Percentiles rank a stretch among this genome's conserved stretches.
These are phyloP conservation scores for Cataglyphis albicans DNA, from an alignment of 2,888 invertebrate genomes.

Conservation along the genomic window DNA sequence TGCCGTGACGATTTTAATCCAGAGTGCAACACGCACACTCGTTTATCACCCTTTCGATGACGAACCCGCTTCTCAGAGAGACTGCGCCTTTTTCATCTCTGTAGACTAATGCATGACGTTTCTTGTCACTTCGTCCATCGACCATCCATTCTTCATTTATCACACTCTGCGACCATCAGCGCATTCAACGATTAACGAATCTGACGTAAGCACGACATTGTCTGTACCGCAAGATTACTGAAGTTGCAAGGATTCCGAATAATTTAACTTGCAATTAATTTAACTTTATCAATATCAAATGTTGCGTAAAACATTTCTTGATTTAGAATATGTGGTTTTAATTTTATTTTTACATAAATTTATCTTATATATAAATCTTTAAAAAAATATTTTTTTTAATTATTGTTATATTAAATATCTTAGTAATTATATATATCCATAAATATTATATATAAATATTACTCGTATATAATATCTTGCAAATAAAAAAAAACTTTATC, in stretches of 20 bases:
- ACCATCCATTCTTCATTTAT: slow-evolving; percentile 49
- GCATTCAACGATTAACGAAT: slow-evolving; percentile 50
- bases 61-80: slow-evolving; percentile 15
- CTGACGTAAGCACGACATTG: slow-evolving; percentile 49
- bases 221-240: slow-evolving; percentile 4
- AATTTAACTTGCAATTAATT: not conserved
- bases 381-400: not conserved
- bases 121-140: slow-evolving; percentile 9
- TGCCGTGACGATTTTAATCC: slow-evolving; percentile 76
- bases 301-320: not conserved
- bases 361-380: not conserved
- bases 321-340: not conserved
- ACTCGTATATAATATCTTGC: not conserved
- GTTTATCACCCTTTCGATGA: slow-evolving; percentile 61
- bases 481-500: not conserved
- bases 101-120: not conserved
- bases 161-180: slow-evolving; percentile 33
- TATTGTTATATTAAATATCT: not conserved
- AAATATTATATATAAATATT: no score
- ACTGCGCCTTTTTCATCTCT: not conserved
- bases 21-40: slow-evolving; percentile 71
- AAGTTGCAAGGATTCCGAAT: slow-evolving; percentile 3
- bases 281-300: slow-evolving; percentile 21
- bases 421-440: not conserved
- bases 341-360: slow-evolving; percentile 1